Evolutionary conservation across 35 echinoderm and acorn worm species (phyloP), one percentile per base, ranked within the genome.

Genomic region (Amphiura filiformis): DNA sequence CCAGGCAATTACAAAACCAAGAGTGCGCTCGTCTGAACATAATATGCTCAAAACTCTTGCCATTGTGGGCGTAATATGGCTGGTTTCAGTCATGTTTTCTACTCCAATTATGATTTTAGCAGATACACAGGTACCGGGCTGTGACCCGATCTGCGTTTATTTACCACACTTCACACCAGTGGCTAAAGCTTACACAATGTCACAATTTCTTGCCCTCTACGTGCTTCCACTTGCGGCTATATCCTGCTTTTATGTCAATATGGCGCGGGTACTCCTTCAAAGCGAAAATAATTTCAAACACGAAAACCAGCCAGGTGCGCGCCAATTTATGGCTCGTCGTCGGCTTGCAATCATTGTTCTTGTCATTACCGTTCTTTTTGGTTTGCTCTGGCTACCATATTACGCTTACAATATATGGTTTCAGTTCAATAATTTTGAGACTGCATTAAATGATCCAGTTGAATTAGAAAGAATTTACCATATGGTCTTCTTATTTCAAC

Each of bases 291-390:
- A 78, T 47, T 96, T 96, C 57, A 77, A 76, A n/a, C 80, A 87
- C 65, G 94, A 96, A 57, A 92, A 84, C 0, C 94, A 96, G 65
- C 94, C 94, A 22, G 94, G 94, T 37, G 94, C 91, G 0, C 86
- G 86, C 20, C 94, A 96, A 39, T 96, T 96, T 56, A 65, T 78
- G 12, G 94, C 94, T 13, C 80, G 94, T 3, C 88, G 91, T 57
- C 94, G 94, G 31, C 86, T 96, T 11, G 94, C 94, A 15, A 85
- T 96, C 20, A 96, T 87, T 57, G 94, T 96, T 22, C 82, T 96
- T 40, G 61, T 96, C 30, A 81, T 96, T 20, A 89, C 89, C 0
- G 56, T 96, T 13, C 92, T 96, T 61, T 96, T 96, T 65, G 94
- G 90, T 36, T 81, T 92, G 1, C 81, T 94, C 31, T 94, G 92